These are phyloP conservation scores for Hyperopisus bebe DNA, from an alignment of 2,113 vertebrate species.

Conservation along the genomic window DNA sequence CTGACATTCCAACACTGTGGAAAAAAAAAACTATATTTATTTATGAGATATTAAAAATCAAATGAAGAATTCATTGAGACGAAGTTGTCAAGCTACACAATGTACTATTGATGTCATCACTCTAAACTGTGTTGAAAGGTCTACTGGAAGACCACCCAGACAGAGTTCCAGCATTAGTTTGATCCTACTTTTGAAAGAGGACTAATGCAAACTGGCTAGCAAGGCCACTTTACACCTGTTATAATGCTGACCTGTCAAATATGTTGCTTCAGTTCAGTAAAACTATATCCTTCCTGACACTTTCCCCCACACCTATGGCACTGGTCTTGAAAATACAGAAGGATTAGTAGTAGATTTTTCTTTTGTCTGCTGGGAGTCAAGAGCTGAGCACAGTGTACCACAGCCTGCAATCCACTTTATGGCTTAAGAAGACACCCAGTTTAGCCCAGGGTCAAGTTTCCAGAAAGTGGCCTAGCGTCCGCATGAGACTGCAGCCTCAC, in stretches of 20 bases:
- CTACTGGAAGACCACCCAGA: not conserved
- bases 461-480: not conserved
- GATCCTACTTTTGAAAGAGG: not conserved
- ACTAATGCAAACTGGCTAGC: not conserved
- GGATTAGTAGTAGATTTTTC: not conserved
- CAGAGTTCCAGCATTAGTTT: not conserved
- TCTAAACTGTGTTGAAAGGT: not conserved
- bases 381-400: not conserved
- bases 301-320: not conserved
- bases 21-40: not conserved
- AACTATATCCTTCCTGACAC: not conserved
- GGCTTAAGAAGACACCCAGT: slow-evolving; percentile 2
- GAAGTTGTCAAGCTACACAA: not conserved
- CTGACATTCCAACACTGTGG: not conserved
- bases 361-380: not conserved
- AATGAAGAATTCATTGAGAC: not conserved
- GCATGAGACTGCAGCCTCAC: not conserved
- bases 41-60: not conserved
- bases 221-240: not conserved
- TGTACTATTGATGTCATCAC: not conserved
- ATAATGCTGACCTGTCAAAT: not conserved
- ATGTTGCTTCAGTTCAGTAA: not conserved
- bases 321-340: not conserved
- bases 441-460: slow-evolving; percentile 8
- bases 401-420: not conserved